Evolutionary conservation across 1,140 invertebrate species (phyloP), one percentile per base, ranked within the genome.

Genomic region (Sogatella furcifera): DNA sequence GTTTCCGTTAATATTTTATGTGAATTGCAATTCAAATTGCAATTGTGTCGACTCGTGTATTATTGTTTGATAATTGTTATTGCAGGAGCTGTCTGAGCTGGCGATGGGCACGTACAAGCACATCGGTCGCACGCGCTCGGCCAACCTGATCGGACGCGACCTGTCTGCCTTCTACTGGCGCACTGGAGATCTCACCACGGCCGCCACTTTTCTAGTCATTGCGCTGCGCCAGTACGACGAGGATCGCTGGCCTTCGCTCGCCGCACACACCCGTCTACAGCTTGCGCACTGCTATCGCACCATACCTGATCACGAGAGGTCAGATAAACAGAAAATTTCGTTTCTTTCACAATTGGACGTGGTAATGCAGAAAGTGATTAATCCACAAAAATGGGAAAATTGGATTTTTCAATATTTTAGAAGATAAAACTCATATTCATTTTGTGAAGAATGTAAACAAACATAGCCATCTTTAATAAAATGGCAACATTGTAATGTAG

Each of bases 101-200:
- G 92, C 94, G 0, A 95, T 97, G 83, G 92, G 94, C 46, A 97
- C 94, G 0, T 97, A 92, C 69, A 98, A 98, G 72, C 93, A 97
- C 74, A 93, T 97, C 66, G 85, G 91, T 8, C 81, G 92, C 52
- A 78, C 90, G 58, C 76, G 92, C 62, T 91, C 84, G 42, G 94
- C 95, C 0, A 80, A 92, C 54, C 78, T 89, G 15, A 89, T 97
- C 60, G 95, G 95, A 0, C 81, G 86, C 62, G 89, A 96, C 71
- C 72, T 98, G 17, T 93, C 95, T 0, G 80, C 84, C 24, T 95
- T 97, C 71, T 96, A 97, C 70, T 84, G 91, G 66, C 84, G 90
- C 60, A 75, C 91, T 1, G 89, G 88, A 1, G 89, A 96, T 70
- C 85, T 86, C 8, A 82, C 89, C 62, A 95, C 95, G 74, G 89